Base-by-base conservation (phyloP, 2,797 vertebrate species). In the Otolemur crassicaudatus region DNA sequence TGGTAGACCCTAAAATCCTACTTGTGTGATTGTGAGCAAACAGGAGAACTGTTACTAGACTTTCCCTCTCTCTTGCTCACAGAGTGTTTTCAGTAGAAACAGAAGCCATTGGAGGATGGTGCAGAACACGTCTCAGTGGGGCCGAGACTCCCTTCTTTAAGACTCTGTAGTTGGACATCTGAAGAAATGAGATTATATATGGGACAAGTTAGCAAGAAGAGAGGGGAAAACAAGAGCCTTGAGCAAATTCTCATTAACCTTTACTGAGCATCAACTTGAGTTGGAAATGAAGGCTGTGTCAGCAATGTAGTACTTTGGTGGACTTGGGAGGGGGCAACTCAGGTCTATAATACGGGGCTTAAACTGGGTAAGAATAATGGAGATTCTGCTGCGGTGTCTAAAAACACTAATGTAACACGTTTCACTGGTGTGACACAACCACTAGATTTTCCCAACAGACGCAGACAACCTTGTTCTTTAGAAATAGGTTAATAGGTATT, bases 1-100 rank as follows among this genome's bases (percentile, higher is more conserved):
- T 75, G 46, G 34, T 81, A 58, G 81, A 77, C 37, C 85, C 31
- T 16, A 0, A 92, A 76, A 70, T 65, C 20, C 17, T 72, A 29
- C 4, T 31, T 67, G 23, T 49, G 53, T 31, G 25, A 63, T 7
- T 17, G 9, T 43, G 63, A 49, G 34, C 27, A 77, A 58, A 87
- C 0, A 82, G 31, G 31, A 43, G 27, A 90, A 77, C 49, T 43
- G 60, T 27, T 13, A 34, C 20, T 84, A 76, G 58, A 34, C 19
- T 46, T 76, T 69, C 20, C 56, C 23, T 29, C 37, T 70, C 23
- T 29, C 37, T 70, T 4, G 37, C 25, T 83, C 7, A 37, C 37
- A 31, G 25, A 76, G 65, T 94, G 37, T 73, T 94, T 85, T n/a
- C 29, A 88, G 43, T 58, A 37, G 19, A 83, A 96, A 89, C n/a